Percentiles rank a stretch among this genome's conserved stretches.
Conservation (phyloP, 1,140 invertebrate species). For the Cydia fagiglandana region DNA sequence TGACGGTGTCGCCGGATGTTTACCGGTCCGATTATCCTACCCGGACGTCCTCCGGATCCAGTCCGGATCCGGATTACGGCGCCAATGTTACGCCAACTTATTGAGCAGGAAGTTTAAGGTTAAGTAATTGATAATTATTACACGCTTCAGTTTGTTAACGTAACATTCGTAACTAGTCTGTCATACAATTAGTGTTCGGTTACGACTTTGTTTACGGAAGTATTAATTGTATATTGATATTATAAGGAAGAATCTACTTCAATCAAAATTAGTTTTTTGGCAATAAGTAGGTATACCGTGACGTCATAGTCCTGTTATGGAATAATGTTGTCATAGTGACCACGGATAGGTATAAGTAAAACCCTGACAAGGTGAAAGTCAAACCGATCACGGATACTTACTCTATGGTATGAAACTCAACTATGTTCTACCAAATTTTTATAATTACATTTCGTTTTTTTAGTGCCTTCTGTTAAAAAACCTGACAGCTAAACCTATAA, state of each 20-base stretch:
- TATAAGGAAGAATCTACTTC: not conserved
- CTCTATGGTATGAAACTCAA: too few relatives aligned
- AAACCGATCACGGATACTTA: too few relatives aligned
- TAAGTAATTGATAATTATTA: constrained; percentile 2
- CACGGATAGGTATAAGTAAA: too few relatives aligned
- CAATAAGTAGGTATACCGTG: not conserved
- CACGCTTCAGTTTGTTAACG: not conserved
- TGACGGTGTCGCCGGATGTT: not conserved
- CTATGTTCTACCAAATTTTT: too few relatives aligned
- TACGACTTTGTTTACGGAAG: not conserved
- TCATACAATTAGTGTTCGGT: not conserved
- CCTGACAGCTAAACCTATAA: not conserved
- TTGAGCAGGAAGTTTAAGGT: constrained; percentile 20
- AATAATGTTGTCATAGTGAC: too few relatives aligned
- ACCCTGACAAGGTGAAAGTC: too few relatives aligned
- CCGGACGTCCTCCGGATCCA: constrained; percentile 5
- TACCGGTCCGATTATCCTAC: constrained; percentile 12
- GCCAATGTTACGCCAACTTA: constrained; percentile 4
- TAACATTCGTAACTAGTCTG: not conserved
- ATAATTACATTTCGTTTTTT: too few relatives aligned
- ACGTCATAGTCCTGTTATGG: not conserved
- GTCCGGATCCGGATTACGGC: constrained; percentile 4
- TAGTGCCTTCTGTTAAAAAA: too few relatives aligned
- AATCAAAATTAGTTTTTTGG: too few relatives aligned
- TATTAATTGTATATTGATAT: not conserved